Evolutionary conservation across 2,113 vertebrate genomes (phyloP).

Genomic region (Empidonax alnorum): DNA sequence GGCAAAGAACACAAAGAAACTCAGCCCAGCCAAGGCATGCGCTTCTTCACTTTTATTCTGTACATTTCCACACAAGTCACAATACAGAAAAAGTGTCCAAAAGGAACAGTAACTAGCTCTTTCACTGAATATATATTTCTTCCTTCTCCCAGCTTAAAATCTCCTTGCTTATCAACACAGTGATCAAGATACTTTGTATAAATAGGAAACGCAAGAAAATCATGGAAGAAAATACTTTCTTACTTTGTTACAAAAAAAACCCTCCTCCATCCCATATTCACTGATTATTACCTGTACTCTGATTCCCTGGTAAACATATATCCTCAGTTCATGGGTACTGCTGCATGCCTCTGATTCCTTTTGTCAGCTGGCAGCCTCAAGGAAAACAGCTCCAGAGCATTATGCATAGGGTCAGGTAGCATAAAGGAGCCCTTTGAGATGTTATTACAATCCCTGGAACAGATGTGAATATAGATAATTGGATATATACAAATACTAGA

Average conservation of each 20-base stretch:
- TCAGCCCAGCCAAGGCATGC: slow-evolving; percentile 28
- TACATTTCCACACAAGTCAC: slow-evolving; percentile 77
- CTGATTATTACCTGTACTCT: slow-evolving; percentile 19
- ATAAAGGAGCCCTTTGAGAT: slow-evolving; percentile 70
- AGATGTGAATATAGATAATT: slow-evolving; percentile 36
- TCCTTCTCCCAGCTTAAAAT: slow-evolving; percentile 61
- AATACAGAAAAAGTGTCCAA: slow-evolving; percentile 76
- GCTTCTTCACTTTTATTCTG: slow-evolving; percentile 77
- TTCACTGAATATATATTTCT: slow-evolving; percentile 53
- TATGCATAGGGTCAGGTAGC: slow-evolving; percentile 47
- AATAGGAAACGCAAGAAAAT: slow-evolving; percentile 75
- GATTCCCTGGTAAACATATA: slow-evolving; percentile 39
- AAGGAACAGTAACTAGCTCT: slow-evolving; percentile 59
- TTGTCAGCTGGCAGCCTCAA: slow-evolving; percentile 55
- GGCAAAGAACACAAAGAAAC: slow-evolving; percentile 49
- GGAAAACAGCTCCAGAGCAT: slow-evolving; percentile 16
- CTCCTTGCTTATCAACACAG: slow-evolving; percentile 62
- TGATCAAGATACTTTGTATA: slow-evolving; percentile 73
- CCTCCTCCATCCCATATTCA: not conserved
- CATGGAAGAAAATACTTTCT: slow-evolving; percentile 73
- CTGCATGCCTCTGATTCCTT: not conserved
- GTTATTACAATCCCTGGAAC: slow-evolving; percentile 29
- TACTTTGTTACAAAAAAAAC: slow-evolving; percentile 61
- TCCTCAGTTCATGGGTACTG: not conserved
- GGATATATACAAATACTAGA: not conserved